A percentile compares a stretch with the other conserved stretches of the same genome.
These are phyloP conservation scores for Leptopilina syphax DNA, from an alignment of 2,888 invertebrate species.

Conservation along the genomic window DNA sequence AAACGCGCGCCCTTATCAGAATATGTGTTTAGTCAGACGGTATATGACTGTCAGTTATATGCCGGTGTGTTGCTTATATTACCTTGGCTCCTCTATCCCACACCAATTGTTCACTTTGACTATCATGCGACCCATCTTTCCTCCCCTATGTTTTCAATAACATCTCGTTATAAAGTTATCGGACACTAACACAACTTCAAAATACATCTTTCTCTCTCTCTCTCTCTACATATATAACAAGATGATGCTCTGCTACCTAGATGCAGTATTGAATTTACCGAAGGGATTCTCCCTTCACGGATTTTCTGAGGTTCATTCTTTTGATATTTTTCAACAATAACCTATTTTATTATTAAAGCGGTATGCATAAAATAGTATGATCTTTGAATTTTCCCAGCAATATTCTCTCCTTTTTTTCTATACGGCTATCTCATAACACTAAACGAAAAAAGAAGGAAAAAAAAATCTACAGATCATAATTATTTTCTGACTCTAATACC, in stretches of 20 bases:
- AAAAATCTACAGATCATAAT: too few species aligned
- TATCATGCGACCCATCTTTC: conserved; percentile 15
- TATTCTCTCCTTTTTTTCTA: too few species aligned
- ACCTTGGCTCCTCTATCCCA: not conserved
- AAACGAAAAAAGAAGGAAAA: too few species aligned
- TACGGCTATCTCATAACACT: too few species aligned
- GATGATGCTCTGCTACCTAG: not conserved
- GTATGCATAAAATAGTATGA: too few species aligned
- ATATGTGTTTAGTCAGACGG: conserved; percentile 39
- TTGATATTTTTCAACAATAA: too few species aligned
- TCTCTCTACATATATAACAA: not conserved
- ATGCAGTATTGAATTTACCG: too few species aligned
- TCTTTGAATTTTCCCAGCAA: too few species aligned
- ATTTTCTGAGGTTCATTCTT: too few species aligned
- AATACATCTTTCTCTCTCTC: not conserved
- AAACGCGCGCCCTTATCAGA: conserved; percentile 23
- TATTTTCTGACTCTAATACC: too few species aligned
- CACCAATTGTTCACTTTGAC: conserved; percentile 36
- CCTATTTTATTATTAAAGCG: too few species aligned
- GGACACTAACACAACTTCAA: not conserved
- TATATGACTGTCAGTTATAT: conserved; percentile 32
- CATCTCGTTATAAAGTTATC: conserved; percentile 20
- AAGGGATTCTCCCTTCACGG: too few species aligned
- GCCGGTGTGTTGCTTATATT: conserved; percentile 32
- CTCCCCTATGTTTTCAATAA: conserved; percentile 22